phyloP scores from a whole-genome alignment of 2,888 invertebrate species.

The Dasypolia templi region DNA sequence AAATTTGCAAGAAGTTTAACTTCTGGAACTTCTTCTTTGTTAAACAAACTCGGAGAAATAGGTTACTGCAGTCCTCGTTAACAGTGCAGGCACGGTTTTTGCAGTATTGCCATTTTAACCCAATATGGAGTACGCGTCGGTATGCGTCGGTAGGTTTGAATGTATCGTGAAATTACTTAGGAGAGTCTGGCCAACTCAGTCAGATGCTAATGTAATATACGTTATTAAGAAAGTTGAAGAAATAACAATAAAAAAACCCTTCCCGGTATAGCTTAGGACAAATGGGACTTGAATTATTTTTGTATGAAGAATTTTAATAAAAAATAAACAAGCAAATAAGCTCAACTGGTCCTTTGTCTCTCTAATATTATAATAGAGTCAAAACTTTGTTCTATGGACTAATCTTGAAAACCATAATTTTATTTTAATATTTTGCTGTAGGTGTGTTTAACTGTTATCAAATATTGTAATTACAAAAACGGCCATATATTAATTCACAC shows the following conservation, averaged over 20 bases:
- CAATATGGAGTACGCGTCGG: slow-evolving; percentile 15
- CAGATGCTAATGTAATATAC: not conserved
- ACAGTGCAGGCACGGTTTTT: slow-evolving; percentile 54
- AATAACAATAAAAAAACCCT: no score
- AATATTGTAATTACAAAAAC: not conserved
- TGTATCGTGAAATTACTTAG: not conserved
- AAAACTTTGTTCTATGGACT: not conserved
- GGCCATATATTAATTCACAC: not conserved
- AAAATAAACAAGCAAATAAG: not conserved
- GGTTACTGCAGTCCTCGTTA: slow-evolving; percentile 65
- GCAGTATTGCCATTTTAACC: slow-evolving; percentile 52
- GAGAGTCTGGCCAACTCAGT: not conserved
- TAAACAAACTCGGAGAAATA: slow-evolving; percentile 58
- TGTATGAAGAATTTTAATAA: not conserved
- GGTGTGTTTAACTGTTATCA: not conserved
- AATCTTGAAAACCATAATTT: not conserved
- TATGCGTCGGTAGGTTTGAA: slow-evolving; percentile 1
- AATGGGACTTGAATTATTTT: not conserved
- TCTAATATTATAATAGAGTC: not conserved
- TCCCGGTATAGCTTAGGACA: not conserved
- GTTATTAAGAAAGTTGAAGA: not conserved
- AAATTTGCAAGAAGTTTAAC: slow-evolving; percentile 23
- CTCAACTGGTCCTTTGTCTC: not conserved
- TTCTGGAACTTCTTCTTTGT: slow-evolving; percentile 35
- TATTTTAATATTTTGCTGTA: not conserved